Evolutionary conservation across 2,113 vertebrate species (phyloP), one percentile per base, ranked within the genome.

Genomic region (Symphodus melops): DNA sequence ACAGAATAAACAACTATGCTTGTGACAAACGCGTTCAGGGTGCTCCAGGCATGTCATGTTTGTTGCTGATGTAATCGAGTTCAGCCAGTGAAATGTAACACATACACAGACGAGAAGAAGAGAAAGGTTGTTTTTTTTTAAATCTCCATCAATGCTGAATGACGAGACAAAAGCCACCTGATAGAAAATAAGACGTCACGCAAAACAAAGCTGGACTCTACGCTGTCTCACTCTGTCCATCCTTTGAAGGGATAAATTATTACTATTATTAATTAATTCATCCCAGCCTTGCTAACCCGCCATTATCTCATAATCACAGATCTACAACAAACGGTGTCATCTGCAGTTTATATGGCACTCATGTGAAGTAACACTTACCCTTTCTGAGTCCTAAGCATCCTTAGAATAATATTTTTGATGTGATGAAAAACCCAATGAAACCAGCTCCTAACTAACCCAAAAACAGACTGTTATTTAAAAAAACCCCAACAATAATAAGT

Each of bases 121-220:
- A 56, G 5, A 39, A 21, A 75, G 19, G 14, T 33, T 51, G 48
- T 59, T 74, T 46, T n/a, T n/a, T n/a, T 33, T 58, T 44, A 28
- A 14, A 41, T 59, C 51, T 21, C 28, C 61, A 51, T 62, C 59
- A 63, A 67, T 68, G 69, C 57, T 71, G 53, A 25, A 76, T 72
- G 77, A 86, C 46, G 25, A 33, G 37, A 66, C 62, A 49, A 69
- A 42, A 83, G 73, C 63, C 79, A 83, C 82, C 77, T 89, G 85
- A 86, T 73, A 85, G 71, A 70, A 61, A 61, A 84, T 66, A 65
- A 87, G 68, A 85, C 68, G 79, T 81, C 59, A 59, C 16, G n/a
- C 41, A 69, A 33, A 72, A 48, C 11, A 64, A 10, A n/a, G 48
- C 65, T 56, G 37, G 39, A 74, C 28, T 37, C 46, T 44, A 55